phyloP scores from a whole-genome alignment of 2,888 invertebrate genomes.

The Caenorhabditis doughertyi region DNA sequence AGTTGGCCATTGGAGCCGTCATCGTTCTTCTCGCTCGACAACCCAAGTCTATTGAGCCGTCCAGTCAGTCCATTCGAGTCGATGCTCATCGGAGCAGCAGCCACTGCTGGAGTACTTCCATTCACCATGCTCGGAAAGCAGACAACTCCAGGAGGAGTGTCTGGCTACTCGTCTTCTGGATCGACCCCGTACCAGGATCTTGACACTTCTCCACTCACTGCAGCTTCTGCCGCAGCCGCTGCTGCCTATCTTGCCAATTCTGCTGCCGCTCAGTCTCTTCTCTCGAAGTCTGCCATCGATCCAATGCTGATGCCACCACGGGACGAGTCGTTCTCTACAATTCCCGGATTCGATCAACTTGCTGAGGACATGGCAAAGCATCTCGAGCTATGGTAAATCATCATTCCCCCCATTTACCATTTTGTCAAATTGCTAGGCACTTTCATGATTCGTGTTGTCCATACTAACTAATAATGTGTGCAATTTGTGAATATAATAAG shows the following conservation, averaged over 20 bases:
- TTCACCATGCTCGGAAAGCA: constrained; percentile 53
- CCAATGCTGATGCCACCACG: constrained; percentile 16
- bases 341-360: constrained; percentile 67
- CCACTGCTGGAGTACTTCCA: constrained; percentile 35
- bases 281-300: constrained; percentile 15
- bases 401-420: neutral
- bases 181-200: constrained; percentile 54
- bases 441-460: constrained; percentile 13
- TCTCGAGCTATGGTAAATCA: constrained; percentile 67
- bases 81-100: constrained; percentile 51
- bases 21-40: constrained; percentile 65
- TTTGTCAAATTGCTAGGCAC: constrained; percentile 31
- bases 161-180: constrained; percentile 45
- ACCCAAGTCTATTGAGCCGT: constrained; percentile 33
- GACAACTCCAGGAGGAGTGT: constrained; percentile 42
- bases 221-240: constrained; percentile 19
- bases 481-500: constrained; percentile 60
- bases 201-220: constrained; percentile 40
- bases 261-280: constrained; percentile 7
- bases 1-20: constrained; percentile 76
- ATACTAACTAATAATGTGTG: constrained; percentile 58
- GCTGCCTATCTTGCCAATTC: constrained; percentile 32
- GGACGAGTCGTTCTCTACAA: constrained; percentile 52
- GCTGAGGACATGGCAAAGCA: constrained; percentile 74
- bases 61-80: constrained; percentile 60